Evolutionary conservation across 37 sponge, comb jelly and placozoan species (phyloP).

Genomic region (Tethya wilhelma): DNA sequence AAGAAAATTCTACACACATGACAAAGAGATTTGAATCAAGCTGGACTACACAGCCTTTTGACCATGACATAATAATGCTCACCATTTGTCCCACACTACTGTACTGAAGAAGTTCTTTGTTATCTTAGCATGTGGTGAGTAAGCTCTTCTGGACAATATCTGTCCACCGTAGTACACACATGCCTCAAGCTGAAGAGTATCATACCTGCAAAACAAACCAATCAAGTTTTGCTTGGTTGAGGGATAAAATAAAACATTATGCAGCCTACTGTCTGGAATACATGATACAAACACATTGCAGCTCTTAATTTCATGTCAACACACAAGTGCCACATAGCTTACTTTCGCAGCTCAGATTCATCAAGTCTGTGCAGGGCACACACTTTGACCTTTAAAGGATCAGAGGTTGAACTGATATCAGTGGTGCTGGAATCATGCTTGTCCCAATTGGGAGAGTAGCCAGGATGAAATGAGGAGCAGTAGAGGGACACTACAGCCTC

Average conservation of each 20-base stretch:
- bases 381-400: constrained; percentile 39
- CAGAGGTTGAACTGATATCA: background rate
- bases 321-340: background rate
- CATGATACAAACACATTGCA: background rate
- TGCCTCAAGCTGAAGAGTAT: constrained; percentile 49
- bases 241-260: background rate
- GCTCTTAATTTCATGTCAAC: background rate
- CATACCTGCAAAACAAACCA: constrained; percentile 26
- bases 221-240: background rate
- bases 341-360: constrained; percentile 20
- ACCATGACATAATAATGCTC: too few relatives aligned
- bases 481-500: constrained; percentile 31
- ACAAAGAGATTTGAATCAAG: too few relatives aligned
- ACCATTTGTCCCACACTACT: constrained; percentile 77
- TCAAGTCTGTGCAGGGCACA: constrained; percentile 46
- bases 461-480: constrained; percentile 43
- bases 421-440: background rate
- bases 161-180: constrained; percentile 65
- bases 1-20: too few relatives aligned
- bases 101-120: constrained; percentile 33
- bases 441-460: constrained; percentile 44
- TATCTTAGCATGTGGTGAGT: constrained; percentile 51
- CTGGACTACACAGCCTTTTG: too few relatives aligned
- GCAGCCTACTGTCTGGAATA: too few relatives aligned
- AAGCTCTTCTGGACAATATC: constrained; percentile 25